These are phyloP conservation scores for Salvelinus alpinus DNA, from an alignment of 2,113 vertebrate genomes.

Conservation along the genomic window DNA sequence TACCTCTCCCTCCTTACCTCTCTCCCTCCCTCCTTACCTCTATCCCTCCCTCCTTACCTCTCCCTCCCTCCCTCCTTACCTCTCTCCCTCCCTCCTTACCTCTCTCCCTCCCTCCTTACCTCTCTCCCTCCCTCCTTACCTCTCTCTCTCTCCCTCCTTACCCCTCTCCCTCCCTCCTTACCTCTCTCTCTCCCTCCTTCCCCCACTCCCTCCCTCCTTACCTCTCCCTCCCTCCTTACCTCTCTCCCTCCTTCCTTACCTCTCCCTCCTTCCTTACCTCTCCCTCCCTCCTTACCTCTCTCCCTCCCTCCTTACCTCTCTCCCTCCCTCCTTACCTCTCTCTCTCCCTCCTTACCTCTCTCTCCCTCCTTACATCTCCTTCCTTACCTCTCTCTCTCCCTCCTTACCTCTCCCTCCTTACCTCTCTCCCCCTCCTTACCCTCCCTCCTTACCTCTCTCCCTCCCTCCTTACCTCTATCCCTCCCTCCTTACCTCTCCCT, in stretches of 20 bases:
- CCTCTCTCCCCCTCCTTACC: background rate
- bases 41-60: too few relatives aligned
- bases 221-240: background rate
- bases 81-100: too few relatives aligned
- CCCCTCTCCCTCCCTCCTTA: background rate
- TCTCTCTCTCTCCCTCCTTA: background rate
- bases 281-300: background rate
- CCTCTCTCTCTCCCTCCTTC: too few relatives aligned
- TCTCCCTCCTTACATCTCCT: background rate
- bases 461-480: slow-evolving; percentile 20
- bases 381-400: background rate
- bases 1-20: too few relatives aligned
- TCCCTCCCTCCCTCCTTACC: background rate
- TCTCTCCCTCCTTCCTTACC: background rate
- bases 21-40: too few relatives aligned
- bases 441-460: slow-evolving; percentile 36
- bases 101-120: too few relatives aligned
- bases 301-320: background rate
- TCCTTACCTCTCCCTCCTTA: rapidly evolving
- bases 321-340: background rate
- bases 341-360: background rate
- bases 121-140: too few relatives aligned
- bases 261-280: too few relatives aligned
- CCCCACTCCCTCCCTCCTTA: background rate
- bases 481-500: background rate